Base-by-base conservation (phyloP, 2,797 vertebrate genomes). In the Malacoctenus gilli region DNA sequence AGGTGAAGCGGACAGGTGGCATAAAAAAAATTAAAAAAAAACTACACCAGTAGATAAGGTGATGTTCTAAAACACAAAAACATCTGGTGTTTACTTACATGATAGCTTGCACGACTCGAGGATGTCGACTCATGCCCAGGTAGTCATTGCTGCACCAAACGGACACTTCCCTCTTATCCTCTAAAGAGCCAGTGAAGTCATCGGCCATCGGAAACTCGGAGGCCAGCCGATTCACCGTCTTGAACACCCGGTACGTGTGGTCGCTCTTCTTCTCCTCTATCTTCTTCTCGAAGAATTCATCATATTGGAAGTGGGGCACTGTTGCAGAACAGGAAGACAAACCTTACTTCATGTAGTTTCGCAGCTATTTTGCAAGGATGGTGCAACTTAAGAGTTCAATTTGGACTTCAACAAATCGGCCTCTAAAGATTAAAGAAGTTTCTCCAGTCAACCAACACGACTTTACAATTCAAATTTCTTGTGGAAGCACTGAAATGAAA, bases 101-200 rank as follows among this genome's bases (percentile, higher is more conserved):
- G 64, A 94, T 95, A 1, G 92, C 92, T 30, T 92, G 79, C 41
- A 95, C 60, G 11, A 97, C 95, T 7, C 65, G 79, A n/a, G 95
- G 93, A 74, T 97, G 95, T 28, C 94, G 87, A 76, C 95, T 95
- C 94, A 96, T 96, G 68, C 95, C 95, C 68, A 97, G 82, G 75
- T 97, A 97, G 82, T 97, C 95, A 13, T 97, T 96, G 88, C 95
- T 96, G 85, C 95, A 97, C 95, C 95, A 97, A 28, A 97, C 93
- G 0, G 94, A 96, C 65, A 96, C 94, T 42, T 94, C 93, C 25
- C 92, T 92, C 74, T 92, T 96, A 19, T 89, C 89, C 38, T 87
- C 84, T 30, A 95, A 84, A 4, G 95, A 95, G 16, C 91, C 85
- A 38, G 91, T 57, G 89, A 91, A 77, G 87, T 91, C 32, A 4